Conservation (phyloP, 2,113 vertebrate species). For the Nansenia antarctica region DNA sequence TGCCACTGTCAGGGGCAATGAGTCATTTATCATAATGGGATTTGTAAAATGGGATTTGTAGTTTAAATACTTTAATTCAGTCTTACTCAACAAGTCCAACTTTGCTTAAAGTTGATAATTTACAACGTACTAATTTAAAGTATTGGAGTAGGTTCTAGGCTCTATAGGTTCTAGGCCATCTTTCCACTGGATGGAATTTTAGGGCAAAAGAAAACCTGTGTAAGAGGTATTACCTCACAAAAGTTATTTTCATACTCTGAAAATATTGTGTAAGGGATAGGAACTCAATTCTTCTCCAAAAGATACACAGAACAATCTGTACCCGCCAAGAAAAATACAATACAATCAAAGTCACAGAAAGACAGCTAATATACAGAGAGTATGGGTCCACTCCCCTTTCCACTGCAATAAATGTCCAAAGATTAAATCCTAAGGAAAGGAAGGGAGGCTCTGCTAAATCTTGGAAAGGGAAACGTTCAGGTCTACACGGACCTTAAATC, state of each 20-base stretch:
- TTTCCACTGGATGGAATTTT: neutral
- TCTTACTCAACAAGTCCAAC: neutral
- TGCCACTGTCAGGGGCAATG: neutral
- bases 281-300: too few species aligned
- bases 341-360: neutral
- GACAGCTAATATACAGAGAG: neutral
- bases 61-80: neutral
- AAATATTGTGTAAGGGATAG: neutral
- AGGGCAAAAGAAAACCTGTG: neutral
- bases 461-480: conserved; percentile 19
- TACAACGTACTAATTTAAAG: too few species aligned
- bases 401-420: conserved; percentile 8
- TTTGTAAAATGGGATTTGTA: neutral
- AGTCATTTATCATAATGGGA: neutral
- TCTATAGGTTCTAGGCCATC: too few species aligned
- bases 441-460: conserved; percentile 36
- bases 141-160: neutral
- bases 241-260: neutral
- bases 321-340: too few species aligned
- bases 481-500: conserved; percentile 2
- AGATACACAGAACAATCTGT: too few species aligned
- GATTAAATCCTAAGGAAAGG: conserved; percentile 50
- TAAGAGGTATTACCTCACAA: neutral
- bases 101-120: neutral
- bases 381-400: neutral